Evolutionary conservation across 2,113 vertebrate species (phyloP).

Genomic region (Galemys pyrenaicus): DNA sequence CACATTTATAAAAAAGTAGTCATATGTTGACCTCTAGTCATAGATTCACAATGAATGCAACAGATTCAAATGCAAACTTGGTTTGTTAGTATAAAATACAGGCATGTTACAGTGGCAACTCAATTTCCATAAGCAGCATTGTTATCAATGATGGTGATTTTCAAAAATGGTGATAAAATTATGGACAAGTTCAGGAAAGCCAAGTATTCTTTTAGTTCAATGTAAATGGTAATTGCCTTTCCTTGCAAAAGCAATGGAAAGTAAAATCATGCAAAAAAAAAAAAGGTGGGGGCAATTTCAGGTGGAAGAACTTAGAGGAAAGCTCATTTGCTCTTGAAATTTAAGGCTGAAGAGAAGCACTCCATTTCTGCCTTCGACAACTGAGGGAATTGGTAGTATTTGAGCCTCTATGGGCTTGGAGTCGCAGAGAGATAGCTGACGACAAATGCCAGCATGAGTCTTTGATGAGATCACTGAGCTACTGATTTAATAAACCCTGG

Average conservation of each 20-base stretch:
- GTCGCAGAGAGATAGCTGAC: not conserved
- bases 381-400: not conserved
- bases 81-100: not conserved
- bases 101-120: not conserved
- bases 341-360: not conserved
- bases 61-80: not conserved
- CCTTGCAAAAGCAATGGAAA: not conserved
- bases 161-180: not conserved
- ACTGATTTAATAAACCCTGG: not conserved
- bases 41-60: not conserved
- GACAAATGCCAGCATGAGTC: not conserved
- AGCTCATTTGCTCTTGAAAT: not conserved
- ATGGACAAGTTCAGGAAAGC: not conserved
- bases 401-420: too few species aligned
- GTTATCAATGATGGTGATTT: not conserved
- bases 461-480: not conserved
- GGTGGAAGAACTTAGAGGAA: not conserved
- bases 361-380: not conserved
- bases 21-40: not conserved
- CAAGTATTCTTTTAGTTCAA: not conserved
- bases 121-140: not conserved
- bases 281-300: not conserved
- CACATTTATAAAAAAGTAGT: not conserved
- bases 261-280: not conserved
- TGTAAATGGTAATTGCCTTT: not conserved